Evolutionary conservation across 2,797 vertebrate genomes (phyloP).

Genomic region (Darevskia nairensis): DNA sequence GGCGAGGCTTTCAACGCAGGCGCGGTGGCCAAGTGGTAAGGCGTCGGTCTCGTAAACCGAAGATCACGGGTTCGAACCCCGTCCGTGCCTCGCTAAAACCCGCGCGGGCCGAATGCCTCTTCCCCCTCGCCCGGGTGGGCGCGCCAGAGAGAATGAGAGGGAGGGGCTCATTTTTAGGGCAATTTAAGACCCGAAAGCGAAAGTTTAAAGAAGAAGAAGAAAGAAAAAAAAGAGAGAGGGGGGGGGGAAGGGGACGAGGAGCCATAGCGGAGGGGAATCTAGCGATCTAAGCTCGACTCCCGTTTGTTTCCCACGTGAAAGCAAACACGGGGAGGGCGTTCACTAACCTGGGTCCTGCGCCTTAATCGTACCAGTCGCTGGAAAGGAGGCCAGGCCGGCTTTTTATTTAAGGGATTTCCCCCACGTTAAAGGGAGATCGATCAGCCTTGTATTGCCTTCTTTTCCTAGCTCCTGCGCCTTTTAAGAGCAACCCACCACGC

Average conservation of each 20-base stretch:
- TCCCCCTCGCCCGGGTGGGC: not conserved
- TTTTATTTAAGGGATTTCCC: too few relatives aligned
- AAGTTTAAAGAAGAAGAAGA: not conserved
- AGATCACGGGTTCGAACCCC: constrained; percentile 93
- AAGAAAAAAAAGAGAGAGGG: too few relatives aligned
- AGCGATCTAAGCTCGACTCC: too few relatives aligned
- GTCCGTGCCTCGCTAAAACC: constrained; percentile 83
- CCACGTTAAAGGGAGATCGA: too few relatives aligned
- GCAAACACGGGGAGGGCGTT: not conserved
- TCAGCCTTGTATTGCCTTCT: too few relatives aligned
- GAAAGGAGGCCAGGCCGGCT: too few relatives aligned
- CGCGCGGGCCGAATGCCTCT: not conserved
- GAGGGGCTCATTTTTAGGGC: constrained; percentile 7
- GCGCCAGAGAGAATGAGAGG: not conserved
- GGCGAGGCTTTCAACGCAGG: constrained; percentile 72
- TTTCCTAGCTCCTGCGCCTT: not conserved
- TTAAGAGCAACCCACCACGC: not conserved
- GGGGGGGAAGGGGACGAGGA: too few relatives aligned
- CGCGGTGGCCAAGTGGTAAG: constrained; percentile 97
- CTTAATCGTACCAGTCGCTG: too few relatives aligned
- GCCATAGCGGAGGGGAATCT: too few relatives aligned
- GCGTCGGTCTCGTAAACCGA: constrained; percentile 92
- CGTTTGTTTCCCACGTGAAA: not conserved
- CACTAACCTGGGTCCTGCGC: not conserved
- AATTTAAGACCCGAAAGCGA: not conserved